Evolutionary conservation across 92 coral and sea anemone genomes (phyloP).

Genomic region (Umimayanthus chanpuru): DNA sequence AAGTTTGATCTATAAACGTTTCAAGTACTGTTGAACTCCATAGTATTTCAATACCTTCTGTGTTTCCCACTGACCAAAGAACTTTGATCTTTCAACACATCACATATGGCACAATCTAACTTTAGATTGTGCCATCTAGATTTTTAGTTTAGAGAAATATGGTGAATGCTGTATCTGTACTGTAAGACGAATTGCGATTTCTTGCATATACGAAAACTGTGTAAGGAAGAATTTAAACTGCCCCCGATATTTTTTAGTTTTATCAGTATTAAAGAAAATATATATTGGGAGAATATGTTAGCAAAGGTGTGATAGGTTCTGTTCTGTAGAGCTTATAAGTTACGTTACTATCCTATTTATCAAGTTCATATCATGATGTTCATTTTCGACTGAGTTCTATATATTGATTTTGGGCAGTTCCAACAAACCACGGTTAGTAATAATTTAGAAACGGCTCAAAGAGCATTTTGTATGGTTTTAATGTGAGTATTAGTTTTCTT

Average conservation of each 20-base stretch:
- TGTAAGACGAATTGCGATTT: too few species aligned
- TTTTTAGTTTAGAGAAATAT: too few species aligned
- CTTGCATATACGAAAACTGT: too few species aligned
- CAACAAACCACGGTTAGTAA: not conserved
- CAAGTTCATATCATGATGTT: not conserved
- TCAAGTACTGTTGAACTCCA: not conserved
- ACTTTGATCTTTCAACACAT: not conserved
- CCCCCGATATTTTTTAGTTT: too few species aligned
- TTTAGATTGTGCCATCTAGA: too few species aligned
- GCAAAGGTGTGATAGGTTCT: too few species aligned
- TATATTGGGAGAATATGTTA: too few species aligned
- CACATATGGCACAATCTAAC: not conserved
- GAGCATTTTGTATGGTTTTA: not conserved
- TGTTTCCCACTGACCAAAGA: not conserved
- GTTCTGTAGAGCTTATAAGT: not conserved
- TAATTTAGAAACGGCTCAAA: too few species aligned
- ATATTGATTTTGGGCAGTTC: not conserved
- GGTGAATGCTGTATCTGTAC: too few species aligned
- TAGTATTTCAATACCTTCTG: not conserved
- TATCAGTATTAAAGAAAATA: too few species aligned
- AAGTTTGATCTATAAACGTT: not conserved
- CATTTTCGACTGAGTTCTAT: not conserved
- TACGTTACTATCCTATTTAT: not conserved
- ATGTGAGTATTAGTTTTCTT: not conserved
- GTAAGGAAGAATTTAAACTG: too few species aligned